phyloP scores from a whole-genome alignment of 2,113 vertebrate genomes.

The Dasyornis broadbenti region DNA sequence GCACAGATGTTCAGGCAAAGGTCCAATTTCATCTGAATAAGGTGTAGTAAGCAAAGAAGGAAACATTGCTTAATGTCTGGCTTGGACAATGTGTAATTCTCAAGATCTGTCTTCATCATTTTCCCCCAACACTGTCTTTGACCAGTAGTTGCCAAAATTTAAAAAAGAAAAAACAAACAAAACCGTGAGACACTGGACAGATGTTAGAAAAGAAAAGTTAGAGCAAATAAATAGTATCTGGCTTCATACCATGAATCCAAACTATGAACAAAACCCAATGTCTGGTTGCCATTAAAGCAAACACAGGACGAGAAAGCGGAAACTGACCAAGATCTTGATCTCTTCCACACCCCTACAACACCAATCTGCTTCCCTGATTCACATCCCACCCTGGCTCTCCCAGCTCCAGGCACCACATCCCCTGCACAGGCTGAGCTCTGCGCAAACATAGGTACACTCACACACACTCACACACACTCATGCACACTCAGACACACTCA shows the following conservation, averaged over 20 bases:
- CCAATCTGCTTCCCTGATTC: neutral
- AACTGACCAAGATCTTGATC: neutral
- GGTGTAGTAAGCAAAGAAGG: neutral
- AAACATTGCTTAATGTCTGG: neutral
- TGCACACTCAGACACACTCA: fast-evolving
- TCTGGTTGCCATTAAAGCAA: neutral
- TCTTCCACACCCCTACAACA: neutral
- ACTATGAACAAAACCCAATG: neutral
- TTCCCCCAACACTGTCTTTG: neutral
- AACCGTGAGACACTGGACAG: neutral
- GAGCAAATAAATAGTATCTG: neutral
- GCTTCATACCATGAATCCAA: neutral
- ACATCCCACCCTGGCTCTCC: neutral
- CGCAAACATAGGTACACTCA: fast-evolving
- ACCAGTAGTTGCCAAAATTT: neutral
- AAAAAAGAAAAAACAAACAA: neutral
- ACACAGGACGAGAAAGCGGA: neutral
- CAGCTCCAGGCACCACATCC: neutral
- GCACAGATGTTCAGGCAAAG: neutral
- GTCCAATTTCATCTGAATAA: neutral
- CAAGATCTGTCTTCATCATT: neutral
- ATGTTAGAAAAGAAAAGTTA: neutral
- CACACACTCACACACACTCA: fast-evolving
- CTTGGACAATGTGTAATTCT: neutral
- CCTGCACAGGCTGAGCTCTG: no score